phyloP scores from a whole-genome alignment of 2,888 invertebrate species.

The Andrena hattorfiana region DNA sequence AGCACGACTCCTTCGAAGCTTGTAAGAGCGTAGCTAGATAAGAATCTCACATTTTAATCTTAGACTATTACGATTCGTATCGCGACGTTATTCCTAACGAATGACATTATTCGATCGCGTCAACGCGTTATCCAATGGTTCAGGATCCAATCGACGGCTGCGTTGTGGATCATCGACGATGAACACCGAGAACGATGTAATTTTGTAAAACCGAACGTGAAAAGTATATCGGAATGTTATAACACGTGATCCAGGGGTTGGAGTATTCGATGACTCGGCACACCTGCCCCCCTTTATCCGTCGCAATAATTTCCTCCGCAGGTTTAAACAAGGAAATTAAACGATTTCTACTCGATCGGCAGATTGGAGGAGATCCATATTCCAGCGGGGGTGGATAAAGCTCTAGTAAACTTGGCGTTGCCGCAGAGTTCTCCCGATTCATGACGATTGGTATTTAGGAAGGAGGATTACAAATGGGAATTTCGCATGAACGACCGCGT shows the following conservation, averaged over 20 bases:
- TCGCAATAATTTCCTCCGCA: not conserved
- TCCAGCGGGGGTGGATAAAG: not conserved
- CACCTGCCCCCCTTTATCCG: not conserved
- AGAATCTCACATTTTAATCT: constrained; percentile 5
- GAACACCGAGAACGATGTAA: constrained; percentile 37
- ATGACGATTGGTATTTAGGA: constrained; percentile 21
- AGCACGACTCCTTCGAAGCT: not conserved
- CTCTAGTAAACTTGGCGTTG: not conserved
- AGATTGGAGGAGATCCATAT: not conserved
- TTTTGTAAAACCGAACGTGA: constrained; percentile 29
- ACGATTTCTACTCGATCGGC: not conserved
- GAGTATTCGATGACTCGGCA: not conserved
- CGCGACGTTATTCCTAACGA: not conserved
- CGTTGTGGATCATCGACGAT: not conserved
- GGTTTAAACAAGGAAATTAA: not conserved
- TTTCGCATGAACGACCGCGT: constrained; percentile 31
- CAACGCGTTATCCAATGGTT: not conserved
- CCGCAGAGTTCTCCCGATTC: not conserved
- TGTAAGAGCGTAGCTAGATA: not conserved
- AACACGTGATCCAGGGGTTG: constrained; percentile 6
- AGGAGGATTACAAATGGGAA: constrained; percentile 14
- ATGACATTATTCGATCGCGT: not conserved
- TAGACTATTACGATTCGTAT: constrained; percentile 4
- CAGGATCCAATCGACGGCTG: not conserved
- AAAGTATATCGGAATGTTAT: constrained; percentile 23